Base-by-base conservation (phyloP, 2,113 vertebrate genomes). In the Solenodon paradoxus region DNA sequence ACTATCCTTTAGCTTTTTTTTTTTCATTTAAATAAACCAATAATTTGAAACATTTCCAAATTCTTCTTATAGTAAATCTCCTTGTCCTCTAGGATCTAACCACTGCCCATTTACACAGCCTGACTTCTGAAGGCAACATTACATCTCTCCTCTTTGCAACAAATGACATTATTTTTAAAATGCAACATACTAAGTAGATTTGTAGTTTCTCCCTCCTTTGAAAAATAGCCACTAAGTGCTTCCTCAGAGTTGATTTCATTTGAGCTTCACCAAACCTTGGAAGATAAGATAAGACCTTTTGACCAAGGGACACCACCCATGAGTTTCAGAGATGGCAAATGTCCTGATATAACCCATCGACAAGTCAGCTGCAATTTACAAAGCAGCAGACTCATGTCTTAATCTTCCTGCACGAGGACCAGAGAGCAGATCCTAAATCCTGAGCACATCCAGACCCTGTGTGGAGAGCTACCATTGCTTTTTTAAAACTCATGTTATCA, bases 351-450 rank as follows among this genome's bases (percentile, higher is more conserved):
- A 74, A 89, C 42, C 42, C 79, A 16, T 4, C 26, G 69, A 57
- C 17, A 32, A 35, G 22, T 47, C 28, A 3, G 12, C 1, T 30
- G 6, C 71, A 42, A 16, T 28, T 45, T 32, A 66, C n/a, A 35
- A 49, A 30, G 40, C 42, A 40, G 51, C 83, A 26, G 30, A 19
- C 51, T 13, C 4, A 35, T 32, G 66, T 19, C 28, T 40, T 12
- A 17, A 57, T 0, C 59, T n/a, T 15, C 59, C 10, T 1, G 0
- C 3, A 11, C 28, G 7, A 22, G 1, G 20, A n/a, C 17, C 13
- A 45, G 22, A n/a, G 49, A 3, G 4, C 11, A 19, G 13, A 4
- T 20, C n/a, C 49, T 42, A 22, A 38, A 2, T 42, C n/a, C 17
- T 49, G 57, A 61, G 35, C 40, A 38, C 9, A 19, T 7, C 20